Percentiles rank a stretch among this genome's conserved stretches.
These are phyloP conservation scores for Thunnus thynnus DNA, from an alignment of 2,113 vertebrate genomes.

Conservation along the genomic window DNA sequence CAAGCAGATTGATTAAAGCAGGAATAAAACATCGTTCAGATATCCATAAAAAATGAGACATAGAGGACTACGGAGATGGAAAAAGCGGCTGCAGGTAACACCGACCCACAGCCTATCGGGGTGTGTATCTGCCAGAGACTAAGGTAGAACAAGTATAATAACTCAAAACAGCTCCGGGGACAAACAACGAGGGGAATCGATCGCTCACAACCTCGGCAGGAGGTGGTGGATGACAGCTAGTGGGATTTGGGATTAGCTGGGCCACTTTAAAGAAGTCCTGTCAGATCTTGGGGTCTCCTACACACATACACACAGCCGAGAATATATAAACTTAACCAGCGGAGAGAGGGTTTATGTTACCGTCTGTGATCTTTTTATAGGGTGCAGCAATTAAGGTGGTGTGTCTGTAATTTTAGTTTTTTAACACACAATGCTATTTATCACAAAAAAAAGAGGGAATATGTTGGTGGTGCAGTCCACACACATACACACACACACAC, in stretches of 20 bases:
- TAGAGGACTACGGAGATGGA: constrained; percentile 31
- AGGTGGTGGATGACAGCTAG: constrained; percentile 62
- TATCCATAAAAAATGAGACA: constrained; percentile 71
- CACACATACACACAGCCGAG: constrained; percentile 10
- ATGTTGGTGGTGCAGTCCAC: background rate
- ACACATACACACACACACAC: constrained; percentile 16
- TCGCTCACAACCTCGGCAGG: constrained; percentile 64
- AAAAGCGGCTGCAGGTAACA: constrained; percentile 39
- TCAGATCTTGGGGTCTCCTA: constrained; percentile 54
- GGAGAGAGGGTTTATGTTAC: constrained; percentile 34
- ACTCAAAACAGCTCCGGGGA: constrained; percentile 80
- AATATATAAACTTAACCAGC: constrained; percentile 39
- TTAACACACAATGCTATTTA: constrained; percentile 13
- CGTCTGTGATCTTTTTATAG: constrained; percentile 45
- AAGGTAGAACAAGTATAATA: constrained; percentile 67
- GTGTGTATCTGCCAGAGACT: constrained; percentile 71
- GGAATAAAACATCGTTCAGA: constrained; percentile 52
- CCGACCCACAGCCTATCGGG: constrained; percentile 45
- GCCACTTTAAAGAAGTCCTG: constrained; percentile 74
- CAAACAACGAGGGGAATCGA: constrained; percentile 82
- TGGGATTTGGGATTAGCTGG: constrained; percentile 73
- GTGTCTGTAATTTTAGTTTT: constrained; percentile 53
- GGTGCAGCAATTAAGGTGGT: constrained; percentile 12
- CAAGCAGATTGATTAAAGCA: constrained; percentile 55
- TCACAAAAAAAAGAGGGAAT: constrained; percentile 14